These are phyloP conservation scores for Plusia festucae DNA, from an alignment of 2,888 invertebrate genomes.

Conservation along the genomic window DNA sequence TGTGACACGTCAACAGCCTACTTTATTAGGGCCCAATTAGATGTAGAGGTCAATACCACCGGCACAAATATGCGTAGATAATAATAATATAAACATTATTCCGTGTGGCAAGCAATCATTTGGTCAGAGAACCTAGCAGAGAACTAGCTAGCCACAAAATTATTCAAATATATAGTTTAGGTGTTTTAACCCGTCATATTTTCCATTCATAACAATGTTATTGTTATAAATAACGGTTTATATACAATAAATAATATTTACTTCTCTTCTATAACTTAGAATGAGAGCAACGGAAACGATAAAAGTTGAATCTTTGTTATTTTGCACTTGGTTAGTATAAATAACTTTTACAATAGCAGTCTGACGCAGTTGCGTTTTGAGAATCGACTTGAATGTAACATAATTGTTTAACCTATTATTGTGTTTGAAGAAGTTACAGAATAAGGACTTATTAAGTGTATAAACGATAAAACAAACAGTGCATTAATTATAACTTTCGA, in stretches of 20 bases:
- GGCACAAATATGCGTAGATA: neutral
- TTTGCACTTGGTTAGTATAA: slow-evolving; percentile 17
- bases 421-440: neutral
- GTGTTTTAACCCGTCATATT: neutral
- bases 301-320: slow-evolving; percentile 20
- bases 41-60: neutral
- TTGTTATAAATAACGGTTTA: slow-evolving; percentile 5
- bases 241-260: slow-evolving; percentile 6
- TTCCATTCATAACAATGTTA: neutral
- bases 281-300: slow-evolving; percentile 12
- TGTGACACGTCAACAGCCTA: neutral
- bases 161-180: neutral
- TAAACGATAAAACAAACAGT: neutral
- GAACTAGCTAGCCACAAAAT: neutral
- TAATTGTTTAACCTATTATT: neutral
- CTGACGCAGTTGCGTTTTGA: neutral
- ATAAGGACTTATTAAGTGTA: neutral
- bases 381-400: slow-evolving; percentile 7
- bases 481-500: neutral
- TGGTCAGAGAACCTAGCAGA: slow-evolving; percentile 1
- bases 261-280: neutral
- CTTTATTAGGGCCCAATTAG: neutral
- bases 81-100: slow-evolving; percentile 4
- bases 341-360: slow-evolving; percentile 7
- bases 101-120: slow-evolving; percentile 4